Evolutionary conservation across 2,888 invertebrate species (phyloP), one percentile per base, ranked within the genome.

Genomic region (Conus canariensis): DNA sequence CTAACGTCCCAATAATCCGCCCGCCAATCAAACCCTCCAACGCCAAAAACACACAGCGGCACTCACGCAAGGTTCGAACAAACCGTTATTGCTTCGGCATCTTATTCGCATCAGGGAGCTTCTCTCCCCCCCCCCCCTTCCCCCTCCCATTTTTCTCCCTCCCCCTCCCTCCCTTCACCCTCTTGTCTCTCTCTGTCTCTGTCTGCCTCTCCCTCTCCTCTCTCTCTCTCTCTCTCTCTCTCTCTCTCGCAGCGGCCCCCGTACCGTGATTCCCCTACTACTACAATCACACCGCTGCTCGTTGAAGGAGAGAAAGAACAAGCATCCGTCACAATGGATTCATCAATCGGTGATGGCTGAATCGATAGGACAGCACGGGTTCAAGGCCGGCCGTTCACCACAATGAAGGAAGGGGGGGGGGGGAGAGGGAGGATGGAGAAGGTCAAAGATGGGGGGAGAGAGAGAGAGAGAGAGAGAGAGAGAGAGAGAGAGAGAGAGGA

Each of bases 341-440:
- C 74, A 74, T 74, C 74, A 74, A 25, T 74, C 74, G 25, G 7
- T n/a, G 10, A 74, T 74, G n/a, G 74, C 2, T 74, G 22, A 74
- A 64, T 64, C 64, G 64, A 64, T 64, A 64, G 10, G 12, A 64
- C n/a, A n/a, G n/a, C 74, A n/a, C 4, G n/a, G n/a, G 74, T 74
- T 74, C 74, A 74, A 74, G 74, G 74, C 22, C 74, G 74, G 22
- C 25, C 74, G 74, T 74, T 74, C 64, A 74, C 74, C 74, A 74
- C 74, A 7, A 74, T 19, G 70, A 70, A 19, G 19, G 70, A 70
- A n/a, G 19, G 5, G 22, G n/a, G 19, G 70, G 19, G 70, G 2
- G 70, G 19, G 70, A n/a, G 70, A 3, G n/a, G 6, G 70, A 70
- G 22, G 70, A 70, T 12, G 19, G 70, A 70, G 70, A 74, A 7